Evolutionary conservation across 2,888 invertebrate species (phyloP), one percentile per base, ranked within the genome.

Genomic region (Selenia dentaria): DNA sequence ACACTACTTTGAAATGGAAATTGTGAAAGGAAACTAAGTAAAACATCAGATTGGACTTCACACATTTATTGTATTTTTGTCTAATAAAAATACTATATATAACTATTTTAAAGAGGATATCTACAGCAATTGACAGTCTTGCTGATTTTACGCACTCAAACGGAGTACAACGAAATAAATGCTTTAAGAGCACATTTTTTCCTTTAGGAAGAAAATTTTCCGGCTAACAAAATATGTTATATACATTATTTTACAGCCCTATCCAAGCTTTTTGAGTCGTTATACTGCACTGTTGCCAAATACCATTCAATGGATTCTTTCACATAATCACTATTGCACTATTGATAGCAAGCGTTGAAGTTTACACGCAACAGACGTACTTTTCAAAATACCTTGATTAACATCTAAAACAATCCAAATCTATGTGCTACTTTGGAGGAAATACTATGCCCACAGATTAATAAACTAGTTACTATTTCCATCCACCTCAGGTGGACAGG

Each of bases 21-120:
- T 16, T 3, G 4, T 16, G 16, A 16, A 16, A 16, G 3, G 16
- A 4, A 3, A 27, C n/a, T 2, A 56, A 66, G 66, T 67, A 68
- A 68, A 66, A 70, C 62, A 51, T 35, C 42, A 47, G 47, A 56
- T 65, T 84, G 86, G 88, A 89, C 89, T 89, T 88, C 90, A 90
- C 90, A 90, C 90, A 88, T 89, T 90, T 90, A 89, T 90, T 90
- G 88, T 88, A 88, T 89, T 90, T 88, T 85, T 75, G 87, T 89
- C 90, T 90, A 90, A 87, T 90, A 90, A 90, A 89, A 90, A 90
- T 90, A 89, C 86, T 88, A 83, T 88, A 79, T 84, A 75, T 83
- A 83, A 83, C 83, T 88, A 87, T 84, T 74, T 79, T 6, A 81
- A 75, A 85, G 76, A 79, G 78, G 79, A 82, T 85, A 85, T 87